Evolutionary conservation across 1,140 invertebrate genomes (phyloP), one percentile per base, ranked within the genome.

Genomic region (Metopolophium dirhodum): DNA sequence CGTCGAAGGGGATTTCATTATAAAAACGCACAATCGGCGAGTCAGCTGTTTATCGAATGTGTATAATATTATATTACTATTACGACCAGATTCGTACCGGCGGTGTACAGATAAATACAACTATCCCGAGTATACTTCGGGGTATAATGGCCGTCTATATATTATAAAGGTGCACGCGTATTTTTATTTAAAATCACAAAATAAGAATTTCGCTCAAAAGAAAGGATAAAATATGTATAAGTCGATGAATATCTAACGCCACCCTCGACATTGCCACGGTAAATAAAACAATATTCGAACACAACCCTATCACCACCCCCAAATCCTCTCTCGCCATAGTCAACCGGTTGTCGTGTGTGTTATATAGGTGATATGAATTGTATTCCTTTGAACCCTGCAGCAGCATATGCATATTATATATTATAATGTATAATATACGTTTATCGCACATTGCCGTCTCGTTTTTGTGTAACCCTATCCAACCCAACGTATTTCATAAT

Each of bases 391-490:
- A 89, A 89, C 88, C 51, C 88, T 57, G 9, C n/a, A 45, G 8
- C 37, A 37, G 41, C 41, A 26, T 26, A 8, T 9, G 22, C 23
- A 37, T 9, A 82, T 18, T 9, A n/a, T 77, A 77, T 82, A 45
- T 37, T 82, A 45, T 85, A 85, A n/a, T n/a, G n/a, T 85, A 86
- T 37, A 77, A 37, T 37, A 82, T 23, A 23, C 41, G 45, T 87
- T 87, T 87, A 87, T 87, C 47, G 47, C 86, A 51, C 86, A n/a
- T 51, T 35, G 86, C n/a, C 18, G 86, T 87, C 47, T 87, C 47
- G 14, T n/a, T 49, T n/a, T 37, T 41, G 35, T 54, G 88, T 89
- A 89, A 89, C 54, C 88, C 88, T 89, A 89, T 89, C 88, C 49
- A 35, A 20, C n/a, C 54, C 30, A 30, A 45, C 57, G 26, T 49